These are phyloP conservation scores for Allygus modestus DNA, from an alignment of 2,888 invertebrate genomes.

Conservation along the genomic window DNA sequence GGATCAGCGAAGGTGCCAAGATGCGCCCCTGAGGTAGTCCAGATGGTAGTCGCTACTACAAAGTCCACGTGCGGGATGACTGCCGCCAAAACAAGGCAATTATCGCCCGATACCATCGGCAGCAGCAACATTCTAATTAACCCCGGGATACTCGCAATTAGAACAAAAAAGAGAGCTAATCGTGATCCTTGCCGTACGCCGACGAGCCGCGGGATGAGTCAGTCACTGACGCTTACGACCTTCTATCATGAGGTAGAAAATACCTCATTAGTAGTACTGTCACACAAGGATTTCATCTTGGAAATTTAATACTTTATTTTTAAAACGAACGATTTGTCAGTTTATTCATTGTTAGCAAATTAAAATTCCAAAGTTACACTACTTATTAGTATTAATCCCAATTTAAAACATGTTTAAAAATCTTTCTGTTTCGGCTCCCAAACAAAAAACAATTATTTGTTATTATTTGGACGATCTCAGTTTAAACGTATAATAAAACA, in stretches of 20 bases:
- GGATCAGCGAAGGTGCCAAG: neutral
- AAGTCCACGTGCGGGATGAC: conserved; percentile 15
- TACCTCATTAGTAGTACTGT: neutral
- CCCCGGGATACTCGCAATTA: conserved; percentile 38
- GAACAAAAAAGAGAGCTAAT: conserved; percentile 17
- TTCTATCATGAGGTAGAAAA: neutral
- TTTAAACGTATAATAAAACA: no score
- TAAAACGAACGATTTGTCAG: no score
- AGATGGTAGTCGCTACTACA: conserved; percentile 35
- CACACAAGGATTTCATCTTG: no score
- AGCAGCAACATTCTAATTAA: conserved; percentile 32
- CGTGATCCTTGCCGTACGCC: neutral
- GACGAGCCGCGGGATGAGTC: conserved; percentile 23
- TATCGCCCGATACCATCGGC: neutral
- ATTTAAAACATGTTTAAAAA: no score
- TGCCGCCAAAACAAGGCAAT: neutral
- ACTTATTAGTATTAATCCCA: no score
- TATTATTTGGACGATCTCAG: no score
- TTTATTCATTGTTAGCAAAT: no score
- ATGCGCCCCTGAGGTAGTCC: conserved; percentile 30
- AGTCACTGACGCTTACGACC: neutral
- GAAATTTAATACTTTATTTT: no score
- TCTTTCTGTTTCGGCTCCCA: no score
- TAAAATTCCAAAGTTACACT: no score
- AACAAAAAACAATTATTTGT: no score